These are phyloP conservation scores for Stramonita haemastoma DNA, from an alignment of 2,888 invertebrate genomes.

Conservation along the genomic window DNA sequence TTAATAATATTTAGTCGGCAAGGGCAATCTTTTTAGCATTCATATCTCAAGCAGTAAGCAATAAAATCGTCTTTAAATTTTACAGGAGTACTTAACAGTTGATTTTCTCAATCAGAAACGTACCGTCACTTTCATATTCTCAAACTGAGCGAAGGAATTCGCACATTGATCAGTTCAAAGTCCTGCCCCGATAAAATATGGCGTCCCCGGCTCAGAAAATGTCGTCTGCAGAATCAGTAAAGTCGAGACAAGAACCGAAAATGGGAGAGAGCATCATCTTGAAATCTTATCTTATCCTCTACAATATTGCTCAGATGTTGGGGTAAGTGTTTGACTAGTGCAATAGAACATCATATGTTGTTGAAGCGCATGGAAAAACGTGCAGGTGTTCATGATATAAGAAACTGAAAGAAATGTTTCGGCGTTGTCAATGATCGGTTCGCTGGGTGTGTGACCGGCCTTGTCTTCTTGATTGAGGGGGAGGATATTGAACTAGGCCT, in stretches of 20 bases:
- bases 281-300: conserved; percentile 63
- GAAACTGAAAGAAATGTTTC: neutral
- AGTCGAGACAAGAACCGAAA: conserved; percentile 26
- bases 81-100: no score
- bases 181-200: conserved; percentile 49
- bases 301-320: conserved; percentile 66
- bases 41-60: neutral
- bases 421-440: neutral
- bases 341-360: neutral
- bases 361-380: no score
- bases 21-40: no score
- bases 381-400: no score
- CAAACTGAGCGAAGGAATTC: neutral
- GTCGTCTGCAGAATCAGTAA: conserved; percentile 39
- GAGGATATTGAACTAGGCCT: no score
- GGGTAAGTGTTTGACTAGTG: conserved; percentile 54
- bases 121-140: conserved; percentile 18
- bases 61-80: neutral
- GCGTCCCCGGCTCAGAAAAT: conserved; percentile 49
- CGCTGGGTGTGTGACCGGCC: no score
- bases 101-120: neutral
- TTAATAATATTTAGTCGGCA: no score
- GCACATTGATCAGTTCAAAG: conserved; percentile 27
- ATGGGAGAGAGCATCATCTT: conserved; percentile 52
- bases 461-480: no score